Evolutionary conservation across 2,888 invertebrate species (phyloP).

Genomic region (Ametastegia equiseti): DNA sequence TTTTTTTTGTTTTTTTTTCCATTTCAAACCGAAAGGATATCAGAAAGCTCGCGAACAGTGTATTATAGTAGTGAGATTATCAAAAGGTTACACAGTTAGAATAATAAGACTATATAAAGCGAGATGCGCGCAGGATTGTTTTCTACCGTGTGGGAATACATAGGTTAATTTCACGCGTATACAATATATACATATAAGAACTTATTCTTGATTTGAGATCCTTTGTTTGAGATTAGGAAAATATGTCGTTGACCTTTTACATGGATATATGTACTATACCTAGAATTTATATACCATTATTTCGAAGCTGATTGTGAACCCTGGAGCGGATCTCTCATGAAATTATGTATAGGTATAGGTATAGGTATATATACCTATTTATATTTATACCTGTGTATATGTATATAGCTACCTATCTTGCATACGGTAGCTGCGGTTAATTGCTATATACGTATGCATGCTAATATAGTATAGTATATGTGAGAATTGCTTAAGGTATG

Average conservation of each 20-base stretch:
- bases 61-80: neutral
- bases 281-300: too few relatives aligned
- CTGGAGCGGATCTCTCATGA: neutral
- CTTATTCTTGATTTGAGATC: neutral
- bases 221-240: conserved; percentile 3
- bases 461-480: too few relatives aligned
- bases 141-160: neutral
- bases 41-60: too few relatives aligned
- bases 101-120: too few relatives aligned
- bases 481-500: neutral
- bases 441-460: too few relatives aligned
- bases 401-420: neutral
- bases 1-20: too few relatives aligned
- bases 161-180: neutral
- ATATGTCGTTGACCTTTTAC: conserved; percentile 24
- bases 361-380: neutral
- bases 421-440: conserved; percentile 22
- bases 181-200: too few relatives aligned
- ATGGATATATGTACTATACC: too few relatives aligned
- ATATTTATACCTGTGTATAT: too few relatives aligned
- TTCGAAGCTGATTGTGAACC: too few relatives aligned
- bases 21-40: too few relatives aligned
- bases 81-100: neutral
- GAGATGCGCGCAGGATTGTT: conserved; percentile 2
- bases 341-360: too few relatives aligned